Evolutionary conservation across 2,888 invertebrate species (phyloP), one percentile per base, ranked within the genome.

Genomic region (Tribolium freemani): DNA sequence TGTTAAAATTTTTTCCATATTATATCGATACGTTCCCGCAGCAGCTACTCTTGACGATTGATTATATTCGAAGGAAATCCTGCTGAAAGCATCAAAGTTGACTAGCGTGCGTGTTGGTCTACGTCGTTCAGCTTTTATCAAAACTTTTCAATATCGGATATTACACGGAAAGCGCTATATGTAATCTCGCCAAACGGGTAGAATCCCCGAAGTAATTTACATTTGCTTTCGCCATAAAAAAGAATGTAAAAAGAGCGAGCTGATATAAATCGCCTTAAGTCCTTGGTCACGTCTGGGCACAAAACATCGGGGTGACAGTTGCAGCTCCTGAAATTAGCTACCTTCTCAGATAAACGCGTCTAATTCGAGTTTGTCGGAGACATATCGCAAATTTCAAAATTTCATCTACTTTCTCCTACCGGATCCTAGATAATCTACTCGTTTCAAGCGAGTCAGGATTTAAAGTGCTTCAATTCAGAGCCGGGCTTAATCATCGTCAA

Each of bases 71-170:
- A 30, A 21, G 48, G 60, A 63, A 61, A 57, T 38, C 57, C 57
- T 44, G 6, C 10, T 20, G 44, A 57, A 63, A 51, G 63, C 63
- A 63, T 63, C 50, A 63, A 51, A 63, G 63, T 51, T 51, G 63
- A 60, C 60, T 60, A 46, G 48, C 63, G 50, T 51, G 50, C 63
- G 63, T 63, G 63, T 63, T 63, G 30, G 48, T 63, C 63, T 16
- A 30, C 54, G 54, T 54, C 44, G 53, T 58, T 45, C 50, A 45
- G 54, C 64, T 54, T 53, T 64, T 64, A 64, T 64, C 64, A 21
- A 38, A 64, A 64, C 53, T 54, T 64, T 63, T 64, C 64, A 64
- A 64, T 64, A 64, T 64, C 45, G 53, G 54, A 64, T 64, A 64
- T 54, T 64, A 54, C 45, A 44, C 53, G 44, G 45, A 64, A 53